phyloP scores from a whole-genome alignment of 2,888 invertebrate species.

The Caenorhabditis sulstoni region DNA sequence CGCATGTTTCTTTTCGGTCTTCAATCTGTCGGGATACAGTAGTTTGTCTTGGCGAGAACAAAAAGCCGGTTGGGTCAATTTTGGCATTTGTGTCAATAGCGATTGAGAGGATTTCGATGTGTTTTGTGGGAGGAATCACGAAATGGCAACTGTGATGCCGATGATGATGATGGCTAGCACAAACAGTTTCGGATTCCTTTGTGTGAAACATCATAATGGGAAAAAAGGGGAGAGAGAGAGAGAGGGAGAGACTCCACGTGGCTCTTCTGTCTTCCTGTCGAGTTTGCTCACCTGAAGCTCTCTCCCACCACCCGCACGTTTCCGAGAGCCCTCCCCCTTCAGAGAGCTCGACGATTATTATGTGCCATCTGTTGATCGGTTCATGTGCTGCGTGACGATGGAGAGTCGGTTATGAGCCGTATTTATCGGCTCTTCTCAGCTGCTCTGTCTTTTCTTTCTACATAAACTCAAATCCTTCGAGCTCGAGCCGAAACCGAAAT shows the following conservation, averaged over 20 bases:
- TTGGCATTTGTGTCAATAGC: constrained; percentile 37
- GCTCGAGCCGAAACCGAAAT: no score
- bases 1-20: neutral
- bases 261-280: constrained; percentile 1
- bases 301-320: no score
- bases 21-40: no score
- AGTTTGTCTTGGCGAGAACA: constrained; percentile 1
- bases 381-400: no score
- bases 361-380: no score
- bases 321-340: no score
- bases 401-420: no score
- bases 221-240: no score
- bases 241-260: constrained; percentile 36
- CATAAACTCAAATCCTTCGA: no score
- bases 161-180: constrained; percentile 13
- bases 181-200: constrained; percentile 45
- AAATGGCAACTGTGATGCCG: neutral
- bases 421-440: no score
- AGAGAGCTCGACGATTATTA: no score
- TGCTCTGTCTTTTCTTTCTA: no score
- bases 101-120: constrained; percentile 13
- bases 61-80: constrained; percentile 22
- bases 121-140: constrained; percentile 18
- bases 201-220: constrained; percentile 29
- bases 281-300: constrained; percentile 45